Evolutionary conservation across 2,888 invertebrate genomes (phyloP).

Genomic region (Acleris cristana): DNA sequence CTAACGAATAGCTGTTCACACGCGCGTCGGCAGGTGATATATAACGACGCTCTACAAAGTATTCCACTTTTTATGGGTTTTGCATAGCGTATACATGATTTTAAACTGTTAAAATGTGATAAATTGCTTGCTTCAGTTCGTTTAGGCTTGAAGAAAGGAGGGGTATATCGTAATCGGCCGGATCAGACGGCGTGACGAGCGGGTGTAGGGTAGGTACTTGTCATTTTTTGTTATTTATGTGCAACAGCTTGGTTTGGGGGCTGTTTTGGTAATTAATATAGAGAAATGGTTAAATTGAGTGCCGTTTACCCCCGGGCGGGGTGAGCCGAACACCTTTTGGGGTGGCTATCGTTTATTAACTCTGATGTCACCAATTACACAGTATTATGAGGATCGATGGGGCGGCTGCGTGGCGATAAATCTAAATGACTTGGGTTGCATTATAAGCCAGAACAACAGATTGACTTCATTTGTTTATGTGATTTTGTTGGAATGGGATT

Average conservation of each 20-base stretch:
- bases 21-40: constrained; percentile 56
- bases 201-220: constrained; percentile 50
- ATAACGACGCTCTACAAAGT: constrained; percentile 39
- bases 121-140: constrained; percentile 67
- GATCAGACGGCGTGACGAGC: constrained; percentile 90
- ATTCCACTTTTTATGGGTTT: constrained; percentile 56
- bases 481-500: neutral
- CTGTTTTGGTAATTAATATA: constrained; percentile 73
- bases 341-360: constrained; percentile 52
- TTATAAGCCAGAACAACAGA: constrained; percentile 19
- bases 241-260: constrained; percentile 54
- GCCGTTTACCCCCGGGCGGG: constrained; percentile 67
- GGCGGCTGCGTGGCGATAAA: constrained; percentile 31
- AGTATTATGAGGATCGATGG: constrained; percentile 33
- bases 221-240: constrained; percentile 72
- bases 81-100: constrained; percentile 51
- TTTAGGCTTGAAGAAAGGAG: constrained; percentile 57
- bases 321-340: constrained; percentile 64
- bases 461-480: constrained; percentile 26
- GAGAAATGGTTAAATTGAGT: constrained; percentile 69
- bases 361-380: constrained; percentile 56
- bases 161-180: constrained; percentile 60
- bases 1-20: constrained; percentile 24
- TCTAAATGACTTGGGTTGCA: constrained; percentile 28
- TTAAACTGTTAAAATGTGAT: constrained; percentile 63